These are phyloP conservation scores for Zelostemma sp. DNA, from an alignment of 1,140 invertebrate genomes.

Conservation along the genomic window DNA sequence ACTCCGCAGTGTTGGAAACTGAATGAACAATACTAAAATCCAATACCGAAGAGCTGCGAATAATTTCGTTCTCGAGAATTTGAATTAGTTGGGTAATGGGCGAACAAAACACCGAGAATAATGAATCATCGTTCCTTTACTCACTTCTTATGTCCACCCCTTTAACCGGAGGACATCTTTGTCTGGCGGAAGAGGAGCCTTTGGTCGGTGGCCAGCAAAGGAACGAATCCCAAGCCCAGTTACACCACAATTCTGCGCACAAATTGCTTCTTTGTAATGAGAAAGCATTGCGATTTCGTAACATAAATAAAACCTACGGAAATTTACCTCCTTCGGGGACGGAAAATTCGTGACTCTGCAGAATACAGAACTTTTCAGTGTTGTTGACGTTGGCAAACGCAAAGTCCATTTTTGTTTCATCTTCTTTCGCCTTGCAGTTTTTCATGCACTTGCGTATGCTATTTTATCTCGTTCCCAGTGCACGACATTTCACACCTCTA, in stretches of 20 bases:
- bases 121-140: no score
- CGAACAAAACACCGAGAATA: no score
- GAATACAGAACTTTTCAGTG: conserved; percentile 50
- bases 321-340: conserved; percentile 54
- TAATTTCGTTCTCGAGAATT: no score
- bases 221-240: conserved; percentile 78
- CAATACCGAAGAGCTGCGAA: no score
- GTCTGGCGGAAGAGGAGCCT: conserved; percentile 73
- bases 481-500: neutral
- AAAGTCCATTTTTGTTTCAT: conserved; percentile 51
- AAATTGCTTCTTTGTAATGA: neutral
- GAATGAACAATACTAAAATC: no score
- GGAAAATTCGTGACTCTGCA: conserved; percentile 51
- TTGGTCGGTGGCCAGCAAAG: conserved; percentile 84
- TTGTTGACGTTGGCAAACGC: conserved; percentile 46
- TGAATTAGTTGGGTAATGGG: no score
- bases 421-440: conserved; percentile 9
- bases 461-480: neutral
- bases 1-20: no score
- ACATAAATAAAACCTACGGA: neutral
- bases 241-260: conserved; percentile 74
- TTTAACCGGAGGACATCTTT: conserved; percentile 78
- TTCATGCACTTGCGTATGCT: neutral
- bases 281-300: neutral
- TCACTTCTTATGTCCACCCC: conserved; percentile 82